Evolutionary conservation across 2,113 vertebrate species (phyloP).

Genomic region (Butorides virescens): DNA sequence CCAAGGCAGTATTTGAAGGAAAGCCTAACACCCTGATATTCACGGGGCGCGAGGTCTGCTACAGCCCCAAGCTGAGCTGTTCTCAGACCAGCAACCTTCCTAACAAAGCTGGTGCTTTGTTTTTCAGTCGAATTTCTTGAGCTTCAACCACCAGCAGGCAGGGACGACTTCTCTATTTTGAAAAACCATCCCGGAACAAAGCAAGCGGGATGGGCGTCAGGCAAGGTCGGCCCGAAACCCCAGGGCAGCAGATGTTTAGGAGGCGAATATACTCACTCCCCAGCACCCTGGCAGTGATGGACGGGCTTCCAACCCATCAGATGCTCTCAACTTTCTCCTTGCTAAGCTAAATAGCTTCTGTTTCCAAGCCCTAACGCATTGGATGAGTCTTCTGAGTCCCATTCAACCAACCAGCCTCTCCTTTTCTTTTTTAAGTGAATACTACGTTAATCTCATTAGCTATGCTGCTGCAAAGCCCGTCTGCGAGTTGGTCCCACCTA

Average conservation of each 20-base stretch:
- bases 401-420: not conserved
- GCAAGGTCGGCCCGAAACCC: not conserved
- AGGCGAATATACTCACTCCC: not conserved
- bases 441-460: slow-evolving; percentile 32
- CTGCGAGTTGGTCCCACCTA: not conserved
- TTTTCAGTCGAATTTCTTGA: not conserved
- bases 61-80: not conserved
- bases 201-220: not conserved
- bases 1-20: not conserved
- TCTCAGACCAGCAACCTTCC: not conserved
- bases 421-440: slow-evolving; percentile 15
- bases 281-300: not conserved
- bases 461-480: not conserved
- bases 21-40: not conserved
- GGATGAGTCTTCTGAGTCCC: not conserved
- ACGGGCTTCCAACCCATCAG: not conserved
- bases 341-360: not conserved
- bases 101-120: not conserved
- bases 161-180: accelerated
- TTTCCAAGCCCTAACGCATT: not conserved
- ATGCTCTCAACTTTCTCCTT: slow-evolving; percentile 32
- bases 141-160: not conserved
- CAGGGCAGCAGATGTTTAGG: not conserved
- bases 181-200: not conserved
- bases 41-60: not conserved